Evolutionary conservation across 2,113 vertebrate genomes (phyloP).

Genomic region (Leptosomus discolor): DNA sequence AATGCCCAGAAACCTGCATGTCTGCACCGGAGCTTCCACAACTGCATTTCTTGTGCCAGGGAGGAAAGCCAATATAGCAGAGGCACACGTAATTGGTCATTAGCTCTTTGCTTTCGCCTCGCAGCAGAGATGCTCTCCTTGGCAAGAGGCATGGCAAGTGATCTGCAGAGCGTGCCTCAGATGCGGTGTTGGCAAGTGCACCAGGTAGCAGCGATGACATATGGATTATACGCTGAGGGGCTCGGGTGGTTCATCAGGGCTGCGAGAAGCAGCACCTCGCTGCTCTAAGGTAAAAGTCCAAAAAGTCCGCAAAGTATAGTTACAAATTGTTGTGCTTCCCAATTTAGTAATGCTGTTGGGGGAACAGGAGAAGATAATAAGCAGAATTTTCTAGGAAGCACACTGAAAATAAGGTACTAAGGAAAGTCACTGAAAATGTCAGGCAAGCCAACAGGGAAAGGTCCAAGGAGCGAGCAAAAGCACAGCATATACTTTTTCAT

Average conservation of each 20-base stretch:
- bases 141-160: not conserved
- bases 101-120: not conserved
- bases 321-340: constrained; percentile 21
- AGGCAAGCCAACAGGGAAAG: constrained; percentile 71
- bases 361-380: constrained; percentile 25
- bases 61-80: not conserved
- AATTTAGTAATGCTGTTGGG: not conserved
- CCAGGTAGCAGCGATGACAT: fast-evolving
- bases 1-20: fast-evolving
- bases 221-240: not conserved
- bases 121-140: not conserved
- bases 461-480: constrained; percentile 66
- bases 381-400: constrained; percentile 68
- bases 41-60: fast-evolving
- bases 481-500: constrained; percentile 70
- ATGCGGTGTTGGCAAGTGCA: fast-evolving
- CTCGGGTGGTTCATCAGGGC: not conserved
- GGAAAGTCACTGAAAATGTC: constrained; percentile 76
- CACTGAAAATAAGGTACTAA: constrained; percentile 68
- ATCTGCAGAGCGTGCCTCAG: not conserved
- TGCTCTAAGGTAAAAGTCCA: not conserved
- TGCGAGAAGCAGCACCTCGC: not conserved
- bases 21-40: fast-evolving
- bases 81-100: not conserved
- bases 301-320: not conserved